These are phyloP conservation scores for Didymodactylos carnosus DNA, from an alignment of 2,888 invertebrate genomes.

Conservation along the genomic window DNA sequence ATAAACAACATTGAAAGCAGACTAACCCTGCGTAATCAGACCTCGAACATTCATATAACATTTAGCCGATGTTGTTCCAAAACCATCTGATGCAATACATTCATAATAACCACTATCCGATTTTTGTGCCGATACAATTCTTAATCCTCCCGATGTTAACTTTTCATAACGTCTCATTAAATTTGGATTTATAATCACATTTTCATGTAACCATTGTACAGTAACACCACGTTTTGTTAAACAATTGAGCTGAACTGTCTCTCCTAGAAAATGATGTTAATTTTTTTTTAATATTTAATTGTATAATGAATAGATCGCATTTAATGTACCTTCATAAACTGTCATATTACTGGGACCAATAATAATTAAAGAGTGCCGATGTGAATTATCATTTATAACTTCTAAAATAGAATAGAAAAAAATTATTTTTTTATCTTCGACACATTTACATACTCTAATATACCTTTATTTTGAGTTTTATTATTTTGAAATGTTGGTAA, in stretches of 20 bases:
- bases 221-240: constrained; percentile 1
- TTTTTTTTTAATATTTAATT: no score
- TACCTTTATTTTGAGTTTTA: no score
- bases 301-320: no score
- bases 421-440: no score
- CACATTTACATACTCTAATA: no score
- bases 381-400: background rate
- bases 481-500: background rate
- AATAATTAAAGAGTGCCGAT: background rate
- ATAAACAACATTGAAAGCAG: no score
- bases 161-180: constrained; percentile 14
- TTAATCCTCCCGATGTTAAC: constrained; percentile 3
- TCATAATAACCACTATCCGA: constrained; percentile 63
- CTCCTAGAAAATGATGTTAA: no score
- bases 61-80: constrained; percentile 37
- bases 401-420: background rate
- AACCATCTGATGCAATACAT: constrained; percentile 60
- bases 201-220: constrained; percentile 13
- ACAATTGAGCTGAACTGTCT: constrained; percentile 7
- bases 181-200: constrained; percentile 10
- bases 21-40: background rate
- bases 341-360: constrained; percentile 9
- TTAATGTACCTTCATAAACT: constrained; percentile 11
- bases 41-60: constrained; percentile 2
- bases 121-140: constrained; percentile 13